Percentiles rank a stretch among this genome's conserved stretches.
Evolutionary conservation across 2,113 vertebrate species (phyloP).

Genomic region (Myotis davidii): DNA sequence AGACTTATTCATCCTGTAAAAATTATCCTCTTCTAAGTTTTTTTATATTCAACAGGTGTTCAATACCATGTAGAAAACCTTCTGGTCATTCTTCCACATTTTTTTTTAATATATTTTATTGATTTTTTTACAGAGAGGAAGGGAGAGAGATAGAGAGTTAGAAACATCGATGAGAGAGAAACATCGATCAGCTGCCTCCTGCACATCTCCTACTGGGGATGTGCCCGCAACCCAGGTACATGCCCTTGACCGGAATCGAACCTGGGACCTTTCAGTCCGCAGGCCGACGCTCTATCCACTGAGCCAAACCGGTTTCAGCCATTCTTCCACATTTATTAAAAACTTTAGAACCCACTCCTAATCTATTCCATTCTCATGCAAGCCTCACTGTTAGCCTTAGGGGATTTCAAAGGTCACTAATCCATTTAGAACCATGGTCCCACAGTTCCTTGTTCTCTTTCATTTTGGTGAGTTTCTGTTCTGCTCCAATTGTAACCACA

Average conservation of each 20-base stretch:
- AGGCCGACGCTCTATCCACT: no score
- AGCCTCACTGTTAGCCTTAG: background rate
- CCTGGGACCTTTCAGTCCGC: no score
- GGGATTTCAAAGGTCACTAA: background rate
- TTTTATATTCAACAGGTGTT: background rate
- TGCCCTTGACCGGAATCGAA: no score
- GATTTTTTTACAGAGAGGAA: no score
- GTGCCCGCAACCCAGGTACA: no score
- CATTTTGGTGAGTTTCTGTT: background rate
- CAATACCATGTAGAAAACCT: background rate
- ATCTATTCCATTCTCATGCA: background rate
- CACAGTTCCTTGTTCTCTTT: background rate
- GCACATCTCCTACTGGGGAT: no score
- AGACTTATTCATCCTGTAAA: background rate
- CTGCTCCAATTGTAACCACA: background rate
- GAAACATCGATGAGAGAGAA: no score
- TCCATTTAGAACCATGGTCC: background rate
- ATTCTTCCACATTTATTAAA: background rate
- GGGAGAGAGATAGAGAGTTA: no score
- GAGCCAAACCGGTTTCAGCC: no score
- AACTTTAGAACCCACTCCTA: background rate
- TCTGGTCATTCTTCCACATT: background rate
- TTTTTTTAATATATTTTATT: no score
- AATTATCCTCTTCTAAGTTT: background rate
- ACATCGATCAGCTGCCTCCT: no score